Evolutionary conservation across 2,888 invertebrate species (phyloP).

Genomic region (Phrixothrix hirtus): DNA sequence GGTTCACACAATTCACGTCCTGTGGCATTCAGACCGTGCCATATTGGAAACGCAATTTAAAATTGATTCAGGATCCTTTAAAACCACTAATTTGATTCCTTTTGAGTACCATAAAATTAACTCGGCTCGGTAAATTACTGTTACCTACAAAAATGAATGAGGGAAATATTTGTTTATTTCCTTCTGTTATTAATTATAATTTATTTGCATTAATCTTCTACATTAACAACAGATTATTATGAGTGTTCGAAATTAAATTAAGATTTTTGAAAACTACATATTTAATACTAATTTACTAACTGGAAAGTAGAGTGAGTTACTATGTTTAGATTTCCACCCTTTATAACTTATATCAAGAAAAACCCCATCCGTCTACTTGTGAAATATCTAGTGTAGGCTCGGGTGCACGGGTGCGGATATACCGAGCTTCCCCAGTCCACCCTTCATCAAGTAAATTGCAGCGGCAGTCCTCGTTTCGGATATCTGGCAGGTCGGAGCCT

Average conservation of each 20-base stretch:
- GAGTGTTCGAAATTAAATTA: too few species aligned
- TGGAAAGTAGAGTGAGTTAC: too few species aligned
- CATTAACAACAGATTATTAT: too few species aligned
- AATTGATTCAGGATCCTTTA: constrained; percentile 16
- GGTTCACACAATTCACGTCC: constrained; percentile 30
- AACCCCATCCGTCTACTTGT: constrained; percentile 17
- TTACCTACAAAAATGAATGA: too few species aligned
- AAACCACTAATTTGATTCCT: constrained; percentile 19
- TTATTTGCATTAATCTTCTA: too few species aligned
- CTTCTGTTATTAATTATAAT: too few species aligned
- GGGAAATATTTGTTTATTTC: too few species aligned
- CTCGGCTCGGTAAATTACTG: too few species aligned
- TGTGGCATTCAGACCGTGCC: constrained; percentile 16
- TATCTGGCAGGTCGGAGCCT: constrained; percentile 54
- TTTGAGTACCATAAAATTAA: constrained; percentile 8
- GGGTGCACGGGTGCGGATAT: constrained; percentile 28
- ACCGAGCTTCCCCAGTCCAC: constrained; percentile 45
- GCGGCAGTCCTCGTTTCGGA: constrained; percentile 55
- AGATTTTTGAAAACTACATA: not conserved
- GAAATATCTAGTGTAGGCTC: constrained; percentile 26
- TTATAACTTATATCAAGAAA: constrained; percentile 19
- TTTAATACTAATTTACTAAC: too few species aligned
- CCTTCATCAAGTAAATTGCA: constrained; percentile 57
- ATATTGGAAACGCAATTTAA: constrained; percentile 19
- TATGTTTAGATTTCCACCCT: too few species aligned